Percentiles rank a stretch among this genome's conserved stretches.
phyloP scores from a whole-genome alignment of 2,888 invertebrate species.

The Thereva nobilitata region DNA sequence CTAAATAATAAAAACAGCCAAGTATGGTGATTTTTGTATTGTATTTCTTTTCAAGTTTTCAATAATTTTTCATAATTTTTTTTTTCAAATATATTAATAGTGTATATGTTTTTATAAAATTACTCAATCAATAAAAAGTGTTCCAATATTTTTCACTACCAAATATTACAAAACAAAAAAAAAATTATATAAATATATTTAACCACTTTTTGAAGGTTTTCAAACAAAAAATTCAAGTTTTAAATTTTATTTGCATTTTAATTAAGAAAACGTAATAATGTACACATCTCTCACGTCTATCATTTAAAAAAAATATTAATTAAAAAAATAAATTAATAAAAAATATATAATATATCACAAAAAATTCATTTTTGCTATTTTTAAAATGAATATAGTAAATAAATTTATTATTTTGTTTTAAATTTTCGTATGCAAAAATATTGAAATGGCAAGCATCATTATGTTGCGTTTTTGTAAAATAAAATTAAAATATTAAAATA shows the following conservation, averaged over 20 bases:
- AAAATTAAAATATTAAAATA: too few relatives aligned
- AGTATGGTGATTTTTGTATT: slow-evolving; percentile 29
- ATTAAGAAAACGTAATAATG: slow-evolving; percentile 11
- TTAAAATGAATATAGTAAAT: not conserved
- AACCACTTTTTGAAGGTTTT: slow-evolving; percentile 22
- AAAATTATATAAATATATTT: slow-evolving; percentile 15
- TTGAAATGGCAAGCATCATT: too few relatives aligned
- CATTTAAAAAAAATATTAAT: slow-evolving; percentile 1
- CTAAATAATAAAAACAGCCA: slow-evolving; percentile 32
- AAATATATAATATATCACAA: not conserved
- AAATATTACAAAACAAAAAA: slow-evolving; percentile 15
- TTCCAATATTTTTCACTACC: slow-evolving; percentile 20
- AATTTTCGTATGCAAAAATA: too few relatives aligned
- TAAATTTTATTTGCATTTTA: slow-evolving; percentile 25
- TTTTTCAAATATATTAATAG: slow-evolving; percentile 21
- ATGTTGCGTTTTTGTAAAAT: too few relatives aligned
- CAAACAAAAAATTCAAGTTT: slow-evolving; percentile 6
- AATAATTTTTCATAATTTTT: not conserved
- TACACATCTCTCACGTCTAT: not conserved
- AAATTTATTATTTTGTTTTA: too few relatives aligned
- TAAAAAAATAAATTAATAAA: not conserved
- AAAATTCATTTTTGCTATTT: slow-evolving; percentile 16
- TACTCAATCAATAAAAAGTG: slow-evolving; percentile 21
- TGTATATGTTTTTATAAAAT: slow-evolving; percentile 33
- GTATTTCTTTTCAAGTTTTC: slow-evolving; percentile 4